These are phyloP conservation scores for Taenioides sp. DNA, from an alignment of 2,797 vertebrate genomes.

Conservation along the genomic window DNA sequence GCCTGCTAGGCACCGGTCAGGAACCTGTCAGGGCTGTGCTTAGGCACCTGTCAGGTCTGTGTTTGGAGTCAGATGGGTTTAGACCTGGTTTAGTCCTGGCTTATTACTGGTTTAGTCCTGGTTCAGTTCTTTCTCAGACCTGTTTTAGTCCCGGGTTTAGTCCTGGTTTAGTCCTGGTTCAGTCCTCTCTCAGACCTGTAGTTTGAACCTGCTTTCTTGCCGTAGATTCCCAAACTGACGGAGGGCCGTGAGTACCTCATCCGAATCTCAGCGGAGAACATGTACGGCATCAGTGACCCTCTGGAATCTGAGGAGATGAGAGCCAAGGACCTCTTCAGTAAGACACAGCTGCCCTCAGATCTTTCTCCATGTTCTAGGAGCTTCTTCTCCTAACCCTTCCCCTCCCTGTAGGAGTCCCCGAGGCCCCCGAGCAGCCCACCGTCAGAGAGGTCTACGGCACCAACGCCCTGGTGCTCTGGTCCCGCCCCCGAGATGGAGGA, in stretches of 20 bases:
- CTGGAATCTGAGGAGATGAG: slow-evolving; percentile 94
- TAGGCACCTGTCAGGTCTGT: no score
- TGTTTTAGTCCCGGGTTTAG: no score
- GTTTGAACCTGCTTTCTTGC: background rate
- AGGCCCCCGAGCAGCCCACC: slow-evolving; percentile 91
- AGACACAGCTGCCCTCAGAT: slow-evolving; percentile 29
- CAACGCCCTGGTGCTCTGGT: slow-evolving; percentile 92
- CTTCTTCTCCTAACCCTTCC: no score
- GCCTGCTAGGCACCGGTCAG: no score
- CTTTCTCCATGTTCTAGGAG: fast-evolving
- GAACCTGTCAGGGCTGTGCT: no score
- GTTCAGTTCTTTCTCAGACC: background rate
- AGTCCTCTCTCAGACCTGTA: background rate
- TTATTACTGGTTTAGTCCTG: background rate
- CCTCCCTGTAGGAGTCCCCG: slow-evolving; percentile 86
- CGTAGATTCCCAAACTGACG: slow-evolving; percentile 83
- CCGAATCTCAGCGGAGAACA: slow-evolving; percentile 94
- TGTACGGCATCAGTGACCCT: slow-evolving; percentile 96
- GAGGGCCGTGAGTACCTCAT: slow-evolving; percentile 95
- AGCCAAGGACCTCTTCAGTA: slow-evolving; percentile 97
- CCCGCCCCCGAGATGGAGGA: slow-evolving; percentile 91
- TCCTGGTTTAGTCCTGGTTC: background rate
- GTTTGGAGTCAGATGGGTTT: background rate
- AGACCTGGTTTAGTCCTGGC: background rate
- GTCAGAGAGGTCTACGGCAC: slow-evolving; percentile 90